Evolutionary conservation across 1,140 invertebrate genomes (phyloP).

Genomic region (Drosophila pallidifrons): DNA sequence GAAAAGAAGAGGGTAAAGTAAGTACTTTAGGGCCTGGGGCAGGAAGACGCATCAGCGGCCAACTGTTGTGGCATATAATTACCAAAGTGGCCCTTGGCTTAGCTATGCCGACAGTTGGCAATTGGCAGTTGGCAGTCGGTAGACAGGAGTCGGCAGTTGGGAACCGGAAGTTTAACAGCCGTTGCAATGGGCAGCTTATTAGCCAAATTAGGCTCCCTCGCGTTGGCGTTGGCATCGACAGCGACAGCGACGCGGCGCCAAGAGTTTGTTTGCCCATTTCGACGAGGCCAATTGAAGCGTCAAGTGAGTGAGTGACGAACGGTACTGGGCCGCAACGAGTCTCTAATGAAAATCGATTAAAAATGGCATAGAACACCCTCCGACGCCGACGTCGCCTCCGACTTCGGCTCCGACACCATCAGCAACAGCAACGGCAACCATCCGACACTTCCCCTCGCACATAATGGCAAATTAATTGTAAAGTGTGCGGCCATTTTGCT

Average conservation of each 20-base stretch:
- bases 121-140: constrained; percentile 7
- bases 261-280: constrained; percentile 72
- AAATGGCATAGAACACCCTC: constrained; percentile 51
- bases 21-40: constrained; percentile 30
- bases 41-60: constrained; percentile 56
- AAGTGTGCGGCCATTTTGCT: constrained; percentile 79
- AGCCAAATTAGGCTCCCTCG: constrained; percentile 72
- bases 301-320: constrained; percentile 78
- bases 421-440: not conserved
- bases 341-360: constrained; percentile 81
- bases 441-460: constrained; percentile 7
- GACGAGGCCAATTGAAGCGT: constrained; percentile 76
- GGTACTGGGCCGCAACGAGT: constrained; percentile 45
- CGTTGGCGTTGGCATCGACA: not conserved
- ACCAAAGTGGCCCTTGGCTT: constrained; percentile 68
- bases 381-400: constrained; percentile 3
- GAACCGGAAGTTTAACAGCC: constrained; percentile 77
- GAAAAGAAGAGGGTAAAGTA: constrained; percentile 4
- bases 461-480: constrained; percentile 82
- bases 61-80: constrained; percentile 80
- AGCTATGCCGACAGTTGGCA: constrained; percentile 20
- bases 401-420: too few relatives aligned
- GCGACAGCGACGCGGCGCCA: constrained; percentile 3
- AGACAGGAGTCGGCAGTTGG: not conserved
- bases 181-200: constrained; percentile 81